Evolutionary conservation across 2,888 invertebrate species (phyloP), one percentile per base, ranked within the genome.

Genomic region (Augochlorella aurata): DNA sequence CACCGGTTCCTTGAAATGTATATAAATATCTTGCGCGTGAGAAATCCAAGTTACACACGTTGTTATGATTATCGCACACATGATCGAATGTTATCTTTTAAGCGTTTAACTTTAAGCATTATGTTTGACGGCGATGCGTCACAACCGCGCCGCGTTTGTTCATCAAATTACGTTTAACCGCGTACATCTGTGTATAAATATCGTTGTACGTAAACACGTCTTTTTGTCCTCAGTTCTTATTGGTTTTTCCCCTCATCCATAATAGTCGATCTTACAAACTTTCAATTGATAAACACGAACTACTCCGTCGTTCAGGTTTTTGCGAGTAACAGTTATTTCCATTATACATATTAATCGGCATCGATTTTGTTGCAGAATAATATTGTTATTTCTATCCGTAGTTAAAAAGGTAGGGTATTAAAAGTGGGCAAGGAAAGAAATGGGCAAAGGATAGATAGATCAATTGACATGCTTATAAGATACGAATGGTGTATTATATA

Each of bases 101-200:
- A 90, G 85, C 82, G 16, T 52, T 50, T 84, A 84, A 78, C 70
- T 88, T 77, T 87, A 83, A 90, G 83, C 85, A 87, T 89, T 89
- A 83, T 70, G 84, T 86, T 87, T 82, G 84, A 83, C 78, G 73
- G 75, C 69, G 18, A 84, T 84, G 80, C 38, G 38, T 5, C 38
- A 82, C 77, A 54, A 70, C 54, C 81, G 79, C 81, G 71, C 69
- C 79, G 58, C 67, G 79, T 81, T 38, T 79, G 76, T 44, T 73
- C 82, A 76, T 77, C 67, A 81, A 87, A 79, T 81, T 87, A 75
- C 77, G 63, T 79, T 75, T 71, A 79, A 77, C 9, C 66, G 67
- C 77, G 80, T 87, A 77, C 80, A 79, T 87, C 68, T 81, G 50
- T 87, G 79, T 83, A 84, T 79, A 83, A 83, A 83, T 77, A 74